Percentiles rank a stretch among this genome's conserved stretches.
These are phyloP conservation scores for Dermatemys mawii DNA, from an alignment of 2,113 vertebrate species.

Conservation along the genomic window DNA sequence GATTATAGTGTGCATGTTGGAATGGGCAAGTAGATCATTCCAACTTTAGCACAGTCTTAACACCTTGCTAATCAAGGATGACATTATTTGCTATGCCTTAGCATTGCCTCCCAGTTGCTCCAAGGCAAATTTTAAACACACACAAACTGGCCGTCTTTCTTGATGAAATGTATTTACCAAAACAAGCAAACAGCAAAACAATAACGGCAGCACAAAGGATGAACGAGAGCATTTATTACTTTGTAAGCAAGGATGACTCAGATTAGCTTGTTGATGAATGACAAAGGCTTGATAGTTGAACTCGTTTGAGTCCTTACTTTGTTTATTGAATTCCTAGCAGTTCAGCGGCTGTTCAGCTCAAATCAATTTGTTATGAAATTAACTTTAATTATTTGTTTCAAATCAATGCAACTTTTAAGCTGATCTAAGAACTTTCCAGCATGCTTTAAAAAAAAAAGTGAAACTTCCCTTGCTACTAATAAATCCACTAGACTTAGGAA, in stretches of 20 bases:
- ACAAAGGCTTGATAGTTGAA: constrained; percentile 26
- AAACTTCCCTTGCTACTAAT: neutral
- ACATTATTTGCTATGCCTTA: fast-evolving
- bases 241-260: constrained; percentile 1
- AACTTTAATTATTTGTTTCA: constrained; percentile 51
- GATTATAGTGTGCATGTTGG: neutral
- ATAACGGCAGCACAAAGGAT: constrained; percentile 33
- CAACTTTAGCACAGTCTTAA: fast-evolving
- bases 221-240: constrained; percentile 25
- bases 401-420: constrained; percentile 14
- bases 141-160: neutral
- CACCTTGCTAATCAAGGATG: neutral
- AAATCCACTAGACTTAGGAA: neutral
- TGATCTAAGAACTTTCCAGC: neutral
- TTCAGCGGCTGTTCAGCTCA: neutral
- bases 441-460: neutral
- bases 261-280: constrained; percentile 30
- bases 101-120: neutral
- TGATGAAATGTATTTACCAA: neutral
- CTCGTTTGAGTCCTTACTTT: constrained; percentile 9
- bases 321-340: neutral
- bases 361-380: constrained; percentile 33
- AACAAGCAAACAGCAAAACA: constrained; percentile 24
- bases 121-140: neutral
- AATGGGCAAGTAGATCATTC: neutral